A percentile compares a stretch with the other conserved stretches of the same genome.
Evolutionary conservation across 2,888 invertebrate genomes (phyloP).

Genomic region (Acleris cristana): DNA sequence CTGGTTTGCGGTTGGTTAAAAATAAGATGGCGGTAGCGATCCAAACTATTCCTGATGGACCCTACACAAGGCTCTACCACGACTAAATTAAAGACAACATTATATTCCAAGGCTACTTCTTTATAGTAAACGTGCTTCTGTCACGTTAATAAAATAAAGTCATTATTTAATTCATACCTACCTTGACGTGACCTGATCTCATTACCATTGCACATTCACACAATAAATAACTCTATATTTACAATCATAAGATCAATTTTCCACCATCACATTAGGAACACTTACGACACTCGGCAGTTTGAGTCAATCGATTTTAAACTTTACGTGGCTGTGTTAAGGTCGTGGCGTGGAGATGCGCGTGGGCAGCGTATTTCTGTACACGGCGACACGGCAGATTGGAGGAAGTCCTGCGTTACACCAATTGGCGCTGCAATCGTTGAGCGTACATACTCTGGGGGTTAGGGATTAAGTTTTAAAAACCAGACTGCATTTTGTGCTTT

Average conservation of each 20-base stretch:
- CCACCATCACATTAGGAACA: not conserved
- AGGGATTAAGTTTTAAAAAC: not conserved
- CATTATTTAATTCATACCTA: conserved; percentile 27
- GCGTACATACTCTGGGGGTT: not conserved
- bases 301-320: not conserved
- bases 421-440: conserved; percentile 41
- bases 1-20: no score
- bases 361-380: conserved; percentile 21
- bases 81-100: no score
- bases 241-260: conserved; percentile 2
- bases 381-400: conserved; percentile 38
- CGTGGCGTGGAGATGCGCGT: not conserved
- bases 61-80: no score
- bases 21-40: no score
- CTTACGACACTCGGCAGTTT: not conserved
- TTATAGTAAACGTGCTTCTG: no score
- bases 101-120: no score
- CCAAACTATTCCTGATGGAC: no score
- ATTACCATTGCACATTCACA: not conserved
- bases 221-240: conserved; percentile 1
- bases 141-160: conserved; percentile 1
- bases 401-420: conserved; percentile 51
- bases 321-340: conserved; percentile 7
- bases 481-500: not conserved
- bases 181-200: conserved; percentile 21